phyloP scores from a whole-genome alignment of 2,797 vertebrate species.

The Halcyon chelicuti region DNA sequence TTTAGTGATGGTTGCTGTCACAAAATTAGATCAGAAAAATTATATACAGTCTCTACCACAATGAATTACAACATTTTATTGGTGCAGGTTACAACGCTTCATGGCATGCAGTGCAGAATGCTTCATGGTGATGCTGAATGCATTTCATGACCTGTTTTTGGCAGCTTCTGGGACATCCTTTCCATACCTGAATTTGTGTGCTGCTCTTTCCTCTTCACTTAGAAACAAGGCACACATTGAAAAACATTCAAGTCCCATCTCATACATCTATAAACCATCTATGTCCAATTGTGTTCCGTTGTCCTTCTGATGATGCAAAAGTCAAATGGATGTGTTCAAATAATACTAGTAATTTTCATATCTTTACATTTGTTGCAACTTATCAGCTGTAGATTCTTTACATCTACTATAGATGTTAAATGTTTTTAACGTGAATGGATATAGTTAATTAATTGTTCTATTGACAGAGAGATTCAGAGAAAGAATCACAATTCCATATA shows the following conservation, averaged over 20 bases:
- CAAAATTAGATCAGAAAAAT: constrained; percentile 26
- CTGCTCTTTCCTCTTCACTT: constrained; percentile 12
- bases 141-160: constrained; percentile 52
- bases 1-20: constrained; percentile 32
- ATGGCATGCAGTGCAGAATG: constrained; percentile 56
- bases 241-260: constrained; percentile 9
- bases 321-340: constrained; percentile 4
- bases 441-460: constrained; percentile 19
- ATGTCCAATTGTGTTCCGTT: not conserved
- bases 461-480: constrained; percentile 42
- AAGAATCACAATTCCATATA: not conserved
- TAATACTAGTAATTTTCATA: not conserved
- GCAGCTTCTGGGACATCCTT: constrained; percentile 39
- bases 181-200: constrained; percentile 6
- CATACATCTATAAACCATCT: not conserved
- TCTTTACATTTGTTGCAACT: constrained; percentile 10
- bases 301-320: not conserved
- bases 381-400: not conserved
- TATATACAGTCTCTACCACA: not conserved
- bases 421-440: not conserved
- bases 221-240: constrained; percentile 35
- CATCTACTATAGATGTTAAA: not conserved
- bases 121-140: constrained; percentile 40
- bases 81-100: constrained; percentile 24
- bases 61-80: not conserved